Base-by-base conservation (phyloP, 2,797 vertebrate genomes). In the Carapus acus region DNA sequence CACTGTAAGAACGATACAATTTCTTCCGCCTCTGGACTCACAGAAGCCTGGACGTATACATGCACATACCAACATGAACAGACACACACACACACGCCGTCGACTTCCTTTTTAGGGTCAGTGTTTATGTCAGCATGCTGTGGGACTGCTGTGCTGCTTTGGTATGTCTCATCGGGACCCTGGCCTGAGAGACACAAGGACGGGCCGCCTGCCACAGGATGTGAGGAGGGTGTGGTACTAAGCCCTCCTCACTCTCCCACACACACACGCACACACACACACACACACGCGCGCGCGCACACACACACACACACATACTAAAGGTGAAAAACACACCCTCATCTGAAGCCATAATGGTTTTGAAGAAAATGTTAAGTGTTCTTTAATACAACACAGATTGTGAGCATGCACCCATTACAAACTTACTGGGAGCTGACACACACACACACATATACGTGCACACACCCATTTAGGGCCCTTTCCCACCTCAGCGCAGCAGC, bases 171-270 rank as follows among this genome's bases (percentile, higher is more conserved):
- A 57, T n/a, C n/a, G 72, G 31, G 66, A 67, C 61, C 41, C 36
- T 9, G 24, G 62, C 41, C 54, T 60, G 66, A 74, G 60, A 74
- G 49, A 54, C 66, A 76, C 73, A 73, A 68, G 71, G 71, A 82
- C 73, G 66, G 73, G 66, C n/a, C n/a, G n/a, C 56, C 76, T 55
- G 79, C 60, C 55, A 76, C 78, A 83, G 85, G 85, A 85, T 85
- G 79, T 73, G 69, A 77, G 52, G 54, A 70, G 76, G 83, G 83
- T 76, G 83, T 81, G 83, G 77, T 71, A 55, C 54, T 45, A 4
- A 16, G 50, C 44, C 22, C 65, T 57, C 67, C 60, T 67, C 57
- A 77, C 54, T 71, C 80, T 80, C 80, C 72, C 74, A 78, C 71
- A 77, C 66, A 79, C 59, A 44, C 45, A 27, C 38, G 43, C 54